These are phyloP conservation scores for Drosophila arizonae DNA, from an alignment of 1,140 invertebrate species.

Conservation along the genomic window DNA sequence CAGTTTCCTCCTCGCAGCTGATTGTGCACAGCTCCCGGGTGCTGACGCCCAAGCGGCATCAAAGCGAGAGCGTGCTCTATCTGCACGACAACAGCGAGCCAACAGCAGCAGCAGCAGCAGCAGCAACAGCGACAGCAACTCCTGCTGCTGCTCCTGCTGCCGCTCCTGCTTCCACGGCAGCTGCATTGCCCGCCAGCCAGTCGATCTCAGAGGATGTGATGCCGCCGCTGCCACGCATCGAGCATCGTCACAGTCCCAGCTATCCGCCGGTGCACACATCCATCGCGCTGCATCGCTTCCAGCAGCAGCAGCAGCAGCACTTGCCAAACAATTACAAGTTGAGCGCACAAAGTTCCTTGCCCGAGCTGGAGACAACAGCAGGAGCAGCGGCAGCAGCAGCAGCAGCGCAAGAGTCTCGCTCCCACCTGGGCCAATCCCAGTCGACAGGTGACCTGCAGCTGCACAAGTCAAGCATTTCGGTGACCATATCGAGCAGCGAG, in stretches of 20 bases:
- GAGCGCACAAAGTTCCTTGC: constrained; percentile 69
- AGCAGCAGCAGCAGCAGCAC: constrained; percentile 53
- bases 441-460: constrained; percentile 64
- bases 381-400: too few species aligned
- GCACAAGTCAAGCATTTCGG: constrained; percentile 78
- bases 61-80: constrained; percentile 91
- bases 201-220: constrained; percentile 52
- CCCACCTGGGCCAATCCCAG: constrained; percentile 53
- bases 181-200: constrained; percentile 26
- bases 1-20: constrained; percentile 84
- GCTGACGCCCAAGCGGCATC: constrained; percentile 90
- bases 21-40: constrained; percentile 92
- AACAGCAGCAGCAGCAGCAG: constrained; percentile 15
- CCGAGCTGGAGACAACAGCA: constrained; percentile 42
- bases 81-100: constrained; percentile 83
- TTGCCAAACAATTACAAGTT: constrained; percentile 45
- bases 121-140: constrained; percentile 7
- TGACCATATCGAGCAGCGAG: constrained; percentile 72
- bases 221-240: constrained; percentile 49
- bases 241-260: constrained; percentile 78
- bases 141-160: constrained; percentile 5
- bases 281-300: constrained; percentile 59
- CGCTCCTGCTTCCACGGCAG: constrained; percentile 13
- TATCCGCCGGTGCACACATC: constrained; percentile 75
- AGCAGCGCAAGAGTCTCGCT: constrained; percentile 28